Evolutionary conservation across 2,888 invertebrate species (phyloP).

Genomic region (Noctua janthina): DNA sequence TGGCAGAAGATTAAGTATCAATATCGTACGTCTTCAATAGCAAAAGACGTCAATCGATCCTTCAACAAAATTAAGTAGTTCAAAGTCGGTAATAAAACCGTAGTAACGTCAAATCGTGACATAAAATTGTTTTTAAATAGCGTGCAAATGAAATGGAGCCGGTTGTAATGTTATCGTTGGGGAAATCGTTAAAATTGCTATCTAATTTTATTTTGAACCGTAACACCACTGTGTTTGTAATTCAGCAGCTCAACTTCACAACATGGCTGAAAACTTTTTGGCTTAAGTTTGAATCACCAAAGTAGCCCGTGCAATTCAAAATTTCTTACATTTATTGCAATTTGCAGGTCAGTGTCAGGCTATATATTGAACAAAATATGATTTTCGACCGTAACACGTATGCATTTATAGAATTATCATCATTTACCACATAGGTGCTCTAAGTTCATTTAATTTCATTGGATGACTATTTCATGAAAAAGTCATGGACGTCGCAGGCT

Average conservation of each 20-base stretch:
- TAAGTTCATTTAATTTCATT: too few species aligned
- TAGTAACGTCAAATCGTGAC: constrained; percentile 22
- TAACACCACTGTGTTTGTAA: constrained; percentile 18
- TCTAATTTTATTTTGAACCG: constrained; percentile 67
- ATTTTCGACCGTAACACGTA: neutral
- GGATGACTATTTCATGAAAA: too few species aligned
- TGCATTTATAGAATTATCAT: neutral
- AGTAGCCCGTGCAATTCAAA: too few species aligned
- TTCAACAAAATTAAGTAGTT: constrained; percentile 34
- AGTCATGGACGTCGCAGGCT: too few species aligned
- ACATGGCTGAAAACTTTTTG: neutral
- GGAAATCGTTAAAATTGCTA: constrained; percentile 63
- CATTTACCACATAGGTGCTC: too few species aligned
- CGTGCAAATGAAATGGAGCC: constrained; percentile 57
- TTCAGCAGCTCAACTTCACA: constrained; percentile 45
- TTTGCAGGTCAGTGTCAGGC: neutral
- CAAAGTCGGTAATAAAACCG: constrained; percentile 40
- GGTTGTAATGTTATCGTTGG: constrained; percentile 54
- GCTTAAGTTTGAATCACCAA: neutral
- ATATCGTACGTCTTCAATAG: neutral
- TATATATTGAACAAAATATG: neutral
- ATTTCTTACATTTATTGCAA: neutral
- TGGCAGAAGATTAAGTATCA: too few species aligned
- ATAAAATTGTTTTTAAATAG: constrained; percentile 52
- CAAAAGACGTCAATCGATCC: neutral